A percentile compares a stretch with the other conserved stretches of the same genome.
Evolutionary conservation across 2,113 vertebrate genomes (phyloP).

Genomic region (Lichenostomus cassidix): DNA sequence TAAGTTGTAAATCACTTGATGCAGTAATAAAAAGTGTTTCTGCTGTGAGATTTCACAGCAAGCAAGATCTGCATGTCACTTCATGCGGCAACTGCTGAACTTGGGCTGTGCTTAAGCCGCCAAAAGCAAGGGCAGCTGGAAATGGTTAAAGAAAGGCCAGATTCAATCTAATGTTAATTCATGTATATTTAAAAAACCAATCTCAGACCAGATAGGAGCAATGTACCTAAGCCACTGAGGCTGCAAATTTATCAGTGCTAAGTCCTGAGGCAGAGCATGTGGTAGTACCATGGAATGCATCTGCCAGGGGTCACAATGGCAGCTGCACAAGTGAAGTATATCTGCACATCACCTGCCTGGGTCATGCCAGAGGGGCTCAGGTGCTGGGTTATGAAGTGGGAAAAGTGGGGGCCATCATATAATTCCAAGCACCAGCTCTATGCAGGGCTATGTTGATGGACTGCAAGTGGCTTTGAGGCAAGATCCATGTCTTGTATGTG

Average conservation of each 20-base stretch:
- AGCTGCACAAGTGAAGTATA: neutral
- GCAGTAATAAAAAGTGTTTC: neutral
- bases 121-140: neutral
- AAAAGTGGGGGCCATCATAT: neutral
- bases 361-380: neutral
- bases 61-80: neutral
- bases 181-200: neutral
- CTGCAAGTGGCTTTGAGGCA: neutral
- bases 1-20: slow-evolving; percentile 4
- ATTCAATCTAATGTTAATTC: neutral
- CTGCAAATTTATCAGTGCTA: neutral
- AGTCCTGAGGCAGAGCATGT: neutral
- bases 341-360: neutral
- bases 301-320: neutral
- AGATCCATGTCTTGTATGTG: neutral
- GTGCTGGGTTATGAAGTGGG: neutral
- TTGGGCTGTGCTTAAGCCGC: neutral
- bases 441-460: neutral
- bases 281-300: neutral
- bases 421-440: neutral
- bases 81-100: neutral
- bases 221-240: neutral
- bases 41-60: neutral
- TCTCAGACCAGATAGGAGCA: neutral
- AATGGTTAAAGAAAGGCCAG: neutral